phyloP scores from a whole-genome alignment of 2,888 invertebrate genomes.

The Polyploca ridens region DNA sequence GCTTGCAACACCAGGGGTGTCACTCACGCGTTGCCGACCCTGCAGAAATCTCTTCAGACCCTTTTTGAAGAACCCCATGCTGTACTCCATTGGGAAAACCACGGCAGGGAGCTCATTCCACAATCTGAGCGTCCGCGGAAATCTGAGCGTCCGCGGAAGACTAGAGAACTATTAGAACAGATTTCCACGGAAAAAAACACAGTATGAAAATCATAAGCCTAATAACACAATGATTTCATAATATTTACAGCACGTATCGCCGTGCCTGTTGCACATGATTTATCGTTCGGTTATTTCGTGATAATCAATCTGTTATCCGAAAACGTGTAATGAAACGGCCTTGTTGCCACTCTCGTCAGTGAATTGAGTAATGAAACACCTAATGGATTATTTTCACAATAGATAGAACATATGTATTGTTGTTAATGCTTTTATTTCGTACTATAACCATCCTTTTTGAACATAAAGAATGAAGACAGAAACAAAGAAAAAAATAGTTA shows the following conservation, averaged over 20 bases:
- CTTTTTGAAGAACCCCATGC: too few relatives aligned
- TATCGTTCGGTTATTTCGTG: neutral
- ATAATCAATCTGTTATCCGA: constrained; percentile 1
- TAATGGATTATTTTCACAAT: constrained; percentile 8
- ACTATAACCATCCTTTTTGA: neutral
- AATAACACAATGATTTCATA: neutral
- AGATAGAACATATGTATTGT: neutral
- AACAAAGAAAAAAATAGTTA: too few relatives aligned
- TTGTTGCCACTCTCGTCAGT: neutral
- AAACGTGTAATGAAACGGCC: constrained; percentile 3
- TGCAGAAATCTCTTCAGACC: too few relatives aligned
- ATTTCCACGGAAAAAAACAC: too few relatives aligned
- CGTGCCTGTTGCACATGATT: neutral
- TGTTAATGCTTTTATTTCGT: neutral
- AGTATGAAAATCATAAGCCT: too few relatives aligned
- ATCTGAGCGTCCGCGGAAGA: too few relatives aligned
- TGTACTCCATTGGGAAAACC: too few relatives aligned
- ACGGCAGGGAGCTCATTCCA: too few relatives aligned
- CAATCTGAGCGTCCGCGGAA: too few relatives aligned
- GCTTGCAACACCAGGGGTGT: too few relatives aligned
- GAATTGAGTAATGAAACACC: constrained; percentile 1
- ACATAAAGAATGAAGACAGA: neutral
- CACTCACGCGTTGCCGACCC: too few relatives aligned
- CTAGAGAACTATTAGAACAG: too few relatives aligned
- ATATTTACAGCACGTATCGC: neutral